Evolutionary conservation across 2,888 invertebrate genomes (phyloP).

Genomic region (Caenorhabditis wallacei): DNA sequence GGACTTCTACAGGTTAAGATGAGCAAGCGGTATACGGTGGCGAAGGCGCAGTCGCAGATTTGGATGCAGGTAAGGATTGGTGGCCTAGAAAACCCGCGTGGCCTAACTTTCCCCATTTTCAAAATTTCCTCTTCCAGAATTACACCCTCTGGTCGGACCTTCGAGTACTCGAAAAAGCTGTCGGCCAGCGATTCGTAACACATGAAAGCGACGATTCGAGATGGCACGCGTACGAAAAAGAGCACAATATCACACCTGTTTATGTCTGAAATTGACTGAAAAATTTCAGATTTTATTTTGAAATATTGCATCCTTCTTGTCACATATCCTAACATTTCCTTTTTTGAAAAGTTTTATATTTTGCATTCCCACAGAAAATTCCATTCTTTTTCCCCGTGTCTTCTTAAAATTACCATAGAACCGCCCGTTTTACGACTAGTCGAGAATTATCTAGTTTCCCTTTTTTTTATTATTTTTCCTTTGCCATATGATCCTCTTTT

Average conservation of each 20-base stretch:
- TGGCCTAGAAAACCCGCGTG: neutral
- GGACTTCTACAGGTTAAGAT: slow-evolving; percentile 93
- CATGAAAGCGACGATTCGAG: slow-evolving; percentile 95
- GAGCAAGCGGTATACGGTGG: slow-evolving; percentile 85
- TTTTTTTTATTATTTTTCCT: no score
- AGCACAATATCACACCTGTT: slow-evolving; percentile 84
- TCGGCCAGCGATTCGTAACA: slow-evolving; percentile 91
- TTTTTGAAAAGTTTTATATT: no score
- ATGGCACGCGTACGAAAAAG: slow-evolving; percentile 88
- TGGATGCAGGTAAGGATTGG: slow-evolving; percentile 91
- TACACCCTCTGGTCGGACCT: slow-evolving; percentile 96
- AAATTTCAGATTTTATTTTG: neutral
- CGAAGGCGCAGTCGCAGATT: slow-evolving; percentile 94
- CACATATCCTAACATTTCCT: slow-evolving; percentile 26
- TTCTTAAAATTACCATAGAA: no score
- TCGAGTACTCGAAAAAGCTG: slow-evolving; percentile 90
- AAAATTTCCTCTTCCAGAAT: slow-evolving; percentile 86
- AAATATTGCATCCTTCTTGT: slow-evolving; percentile 37
- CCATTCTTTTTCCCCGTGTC: no score
- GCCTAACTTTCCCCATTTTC: neutral
- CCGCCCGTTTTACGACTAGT: no score
- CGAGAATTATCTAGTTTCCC: no score
- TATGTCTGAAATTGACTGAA: slow-evolving; percentile 70
- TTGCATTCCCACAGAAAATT: no score
- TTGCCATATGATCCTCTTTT: no score